Conservation (phyloP, 1,140 invertebrate species). For the Panulirus ornatus region DNA sequence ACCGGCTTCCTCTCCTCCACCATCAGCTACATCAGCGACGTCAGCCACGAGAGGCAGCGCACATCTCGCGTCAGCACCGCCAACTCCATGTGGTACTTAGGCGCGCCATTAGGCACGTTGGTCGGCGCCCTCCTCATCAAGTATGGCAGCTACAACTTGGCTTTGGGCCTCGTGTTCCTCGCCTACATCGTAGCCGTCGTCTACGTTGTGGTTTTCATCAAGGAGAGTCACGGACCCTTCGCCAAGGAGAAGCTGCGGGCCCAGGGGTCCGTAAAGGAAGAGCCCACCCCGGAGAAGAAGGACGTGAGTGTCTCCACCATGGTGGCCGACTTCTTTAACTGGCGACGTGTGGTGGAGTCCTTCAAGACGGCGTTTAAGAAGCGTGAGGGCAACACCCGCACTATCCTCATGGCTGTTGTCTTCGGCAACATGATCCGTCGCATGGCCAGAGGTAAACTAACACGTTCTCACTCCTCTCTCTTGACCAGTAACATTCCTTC, state of each 20-base stretch:
- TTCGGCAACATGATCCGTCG: constrained; percentile 59
- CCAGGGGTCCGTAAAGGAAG: constrained; percentile 16
- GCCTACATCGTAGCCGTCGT: constrained; percentile 27
- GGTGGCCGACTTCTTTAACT: constrained; percentile 59
- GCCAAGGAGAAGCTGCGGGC: constrained; percentile 26
- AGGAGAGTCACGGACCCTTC: constrained; percentile 69
- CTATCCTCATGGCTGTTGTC: constrained; percentile 48
- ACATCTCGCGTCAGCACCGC: constrained; percentile 53
- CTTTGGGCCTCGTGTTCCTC: constrained; percentile 43
- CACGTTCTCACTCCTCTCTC: too few relatives aligned
- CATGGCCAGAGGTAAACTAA: constrained; percentile 59
- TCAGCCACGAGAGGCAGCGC: constrained; percentile 46
- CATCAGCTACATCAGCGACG: constrained; percentile 63
- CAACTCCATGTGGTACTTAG: constrained; percentile 69
- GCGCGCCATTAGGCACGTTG: constrained; percentile 60
- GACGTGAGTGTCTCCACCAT: constrained; percentile 48
- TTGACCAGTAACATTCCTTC: neutral
- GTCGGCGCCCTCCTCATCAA: constrained; percentile 47
- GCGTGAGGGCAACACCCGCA: constrained; percentile 44
- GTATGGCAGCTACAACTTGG: constrained; percentile 47
- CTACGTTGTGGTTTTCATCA: constrained; percentile 66
- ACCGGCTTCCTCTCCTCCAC: constrained; percentile 48
- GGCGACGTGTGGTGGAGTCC: constrained; percentile 53
- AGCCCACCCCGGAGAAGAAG: constrained; percentile 1
- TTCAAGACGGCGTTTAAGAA: constrained; percentile 66